A percentile compares a stretch with the other conserved stretches of the same genome.
Evolutionary conservation across 2,888 invertebrate genomes (phyloP).

Genomic region (Amphipoea lucens): DNA sequence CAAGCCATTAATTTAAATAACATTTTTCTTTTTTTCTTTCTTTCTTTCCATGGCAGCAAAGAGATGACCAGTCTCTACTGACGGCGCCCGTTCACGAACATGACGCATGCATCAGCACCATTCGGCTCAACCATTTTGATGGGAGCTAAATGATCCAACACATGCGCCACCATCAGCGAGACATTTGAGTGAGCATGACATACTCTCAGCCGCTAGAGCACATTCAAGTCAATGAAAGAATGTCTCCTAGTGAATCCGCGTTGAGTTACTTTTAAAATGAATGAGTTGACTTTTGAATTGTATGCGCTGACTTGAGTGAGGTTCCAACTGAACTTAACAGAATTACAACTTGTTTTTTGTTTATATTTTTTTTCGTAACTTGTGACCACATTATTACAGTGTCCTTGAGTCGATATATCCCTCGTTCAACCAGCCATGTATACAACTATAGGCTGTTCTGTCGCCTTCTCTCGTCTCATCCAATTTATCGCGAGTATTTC

Average conservation of each 20-base stretch:
- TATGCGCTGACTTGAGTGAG: background rate
- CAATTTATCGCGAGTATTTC: slow-evolving; percentile 63
- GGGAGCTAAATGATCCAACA: no score
- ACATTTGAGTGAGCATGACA: no score
- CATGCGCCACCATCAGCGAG: no score
- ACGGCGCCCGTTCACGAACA: no score
- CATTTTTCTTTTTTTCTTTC: no score
- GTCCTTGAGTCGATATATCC: background rate
- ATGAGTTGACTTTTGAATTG: background rate
- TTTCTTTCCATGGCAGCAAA: no score
- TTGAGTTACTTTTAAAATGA: background rate
- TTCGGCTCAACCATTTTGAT: no score
- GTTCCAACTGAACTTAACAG: background rate
- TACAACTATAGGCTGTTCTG: slow-evolving; percentile 31
- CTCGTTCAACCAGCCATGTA: slow-evolving; percentile 4
- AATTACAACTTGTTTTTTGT: background rate
- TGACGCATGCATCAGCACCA: no score
- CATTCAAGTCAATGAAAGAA: no score
- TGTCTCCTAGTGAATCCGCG: background rate
- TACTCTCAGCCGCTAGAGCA: no score
- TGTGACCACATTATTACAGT: background rate
- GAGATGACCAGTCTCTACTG: no score
- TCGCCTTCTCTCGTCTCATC: slow-evolving; percentile 54
- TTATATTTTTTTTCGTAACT: background rate
- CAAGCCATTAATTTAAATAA: no score